A percentile compares a stretch with the other conserved stretches of the same genome.
Conservation (phyloP, 2,888 invertebrate genomes). For the Periphyllus acericola region DNA sequence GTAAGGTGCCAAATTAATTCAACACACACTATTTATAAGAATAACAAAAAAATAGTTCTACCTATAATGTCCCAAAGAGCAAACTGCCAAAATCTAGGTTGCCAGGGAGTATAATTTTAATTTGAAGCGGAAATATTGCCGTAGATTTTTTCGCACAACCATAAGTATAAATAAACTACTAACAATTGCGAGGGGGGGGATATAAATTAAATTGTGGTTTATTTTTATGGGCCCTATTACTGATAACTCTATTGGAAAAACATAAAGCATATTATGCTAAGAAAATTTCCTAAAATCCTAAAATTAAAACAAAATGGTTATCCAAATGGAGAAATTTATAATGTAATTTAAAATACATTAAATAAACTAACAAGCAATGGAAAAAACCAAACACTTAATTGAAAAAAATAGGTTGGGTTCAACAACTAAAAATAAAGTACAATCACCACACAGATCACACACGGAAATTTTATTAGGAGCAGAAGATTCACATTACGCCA, state of each 20-base stretch:
- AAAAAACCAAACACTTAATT: too few relatives aligned
- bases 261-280: neutral
- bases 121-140: slow-evolving; percentile 44
- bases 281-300: neutral
- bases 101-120: slow-evolving; percentile 58
- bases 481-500: too few relatives aligned
- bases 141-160: slow-evolving; percentile 36
- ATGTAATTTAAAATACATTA: too few relatives aligned
- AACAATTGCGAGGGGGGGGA: slow-evolving; percentile 54
- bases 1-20: slow-evolving; percentile 51
- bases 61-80: slow-evolving; percentile 43
- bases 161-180: slow-evolving; percentile 54
- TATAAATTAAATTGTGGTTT: slow-evolving; percentile 49
- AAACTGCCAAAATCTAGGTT: slow-evolving; percentile 53
- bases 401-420: too few relatives aligned
- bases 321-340: too few relatives aligned
- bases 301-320: too few relatives aligned
- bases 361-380: too few relatives aligned
- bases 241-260: slow-evolving; percentile 29
- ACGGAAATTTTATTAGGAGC: too few relatives aligned
- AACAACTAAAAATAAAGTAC: too few relatives aligned
- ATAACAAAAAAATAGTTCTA: slow-evolving; percentile 6
- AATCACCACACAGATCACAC: too few relatives aligned
- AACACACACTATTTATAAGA: slow-evolving; percentile 58
- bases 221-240: slow-evolving; percentile 48